Base-by-base conservation (phyloP, 2,113 vertebrate species). In the Dromaius novaehollandiae region DNA sequence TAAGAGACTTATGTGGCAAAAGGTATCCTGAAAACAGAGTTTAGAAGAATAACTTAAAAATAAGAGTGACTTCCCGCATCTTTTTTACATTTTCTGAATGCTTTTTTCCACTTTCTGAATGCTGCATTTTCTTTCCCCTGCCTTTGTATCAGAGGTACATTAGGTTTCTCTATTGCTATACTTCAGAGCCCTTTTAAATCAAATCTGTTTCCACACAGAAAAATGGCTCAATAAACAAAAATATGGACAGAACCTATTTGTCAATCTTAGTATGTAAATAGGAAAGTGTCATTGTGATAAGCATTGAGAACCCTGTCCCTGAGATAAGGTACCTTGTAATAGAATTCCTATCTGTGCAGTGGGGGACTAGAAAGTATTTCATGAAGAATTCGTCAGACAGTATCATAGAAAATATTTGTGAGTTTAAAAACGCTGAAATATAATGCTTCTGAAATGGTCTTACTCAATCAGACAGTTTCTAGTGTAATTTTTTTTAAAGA, bases 141-240 rank as follows among this genome's bases (percentile, higher is more conserved):
- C 58, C 34, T 87, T 89, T 10, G 11, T 71, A 44, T 79, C 68
- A 96, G 75, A 70, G 61, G 76, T 58, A 38, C 53, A 30, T n/a
- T 91, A 76, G 19, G 40, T 91, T 96, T 92, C 65, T 78, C 55
- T 76, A 73, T 83, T 34, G 5, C 76, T 79, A 9, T 48, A 78
- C 36, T 91, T 95, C 32, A 94, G 95, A 86, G 32, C 50, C 38
- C n/a, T 63, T 94, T 94, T 53, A 92, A 93, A 93, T 76, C 58
- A 84, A 90, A 81, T 86, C 84, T 87, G 68, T 93, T 77, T 92
- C 92, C 30, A 61, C 17, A 32, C 26, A 76, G 14, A 61, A 93
- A 95, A 94, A 90, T 82, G 84, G 44, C 66, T 97, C 86, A 93
- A 90, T 88, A 94, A 96, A 96, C 76, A 78, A 96, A 95, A 82